These are phyloP conservation scores for Dolichopus griseipennis DNA, from an alignment of 2,888 invertebrate genomes.

Conservation along the genomic window DNA sequence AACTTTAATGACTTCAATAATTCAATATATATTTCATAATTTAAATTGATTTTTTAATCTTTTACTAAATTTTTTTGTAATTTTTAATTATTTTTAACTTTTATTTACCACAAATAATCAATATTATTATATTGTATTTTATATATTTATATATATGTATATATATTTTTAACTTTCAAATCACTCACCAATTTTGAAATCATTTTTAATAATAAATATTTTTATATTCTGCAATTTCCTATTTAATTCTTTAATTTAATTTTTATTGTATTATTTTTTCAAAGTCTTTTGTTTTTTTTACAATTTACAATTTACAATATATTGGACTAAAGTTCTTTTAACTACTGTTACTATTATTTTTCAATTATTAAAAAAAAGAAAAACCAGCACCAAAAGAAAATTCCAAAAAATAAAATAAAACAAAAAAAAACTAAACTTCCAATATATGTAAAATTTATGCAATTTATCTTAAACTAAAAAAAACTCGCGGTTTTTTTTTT, in stretches of 20 bases:
- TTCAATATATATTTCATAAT: no score
- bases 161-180: background rate
- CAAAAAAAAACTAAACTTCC: background rate
- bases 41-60: no score
- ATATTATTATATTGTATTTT: background rate
- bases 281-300: no score
- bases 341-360: no score
- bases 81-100: background rate
- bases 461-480: background rate
- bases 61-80: background rate
- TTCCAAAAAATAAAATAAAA: background rate
- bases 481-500: background rate
- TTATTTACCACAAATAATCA: background rate
- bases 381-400: no score
- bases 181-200: conserved; percentile 6
- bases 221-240: background rate
- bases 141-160: no score
- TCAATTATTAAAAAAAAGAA: no score
- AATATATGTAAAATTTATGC: background rate
- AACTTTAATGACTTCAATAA: no score
- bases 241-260: background rate
- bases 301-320: background rate
- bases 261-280: background rate
- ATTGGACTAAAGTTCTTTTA: background rate
- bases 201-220: background rate